Evolutionary conservation across 2,797 vertebrate species (phyloP).

Genomic region (Pitangus sulphuratus): DNA sequence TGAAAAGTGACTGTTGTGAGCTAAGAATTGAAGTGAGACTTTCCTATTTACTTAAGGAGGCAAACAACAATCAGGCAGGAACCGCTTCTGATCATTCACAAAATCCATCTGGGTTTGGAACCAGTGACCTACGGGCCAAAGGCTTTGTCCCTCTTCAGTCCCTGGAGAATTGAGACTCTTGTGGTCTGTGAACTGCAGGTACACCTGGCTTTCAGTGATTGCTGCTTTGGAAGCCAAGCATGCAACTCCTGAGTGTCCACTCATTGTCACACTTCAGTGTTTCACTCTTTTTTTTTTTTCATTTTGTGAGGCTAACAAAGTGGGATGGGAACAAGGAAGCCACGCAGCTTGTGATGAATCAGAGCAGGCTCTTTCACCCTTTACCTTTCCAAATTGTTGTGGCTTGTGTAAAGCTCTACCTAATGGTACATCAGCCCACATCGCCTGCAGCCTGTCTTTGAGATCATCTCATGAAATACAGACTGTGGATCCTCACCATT

Average conservation of each 20-base stretch:
- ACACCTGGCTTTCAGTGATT: not conserved
- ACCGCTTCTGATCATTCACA: not conserved
- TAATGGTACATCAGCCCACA: not conserved
- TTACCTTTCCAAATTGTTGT: not conserved
- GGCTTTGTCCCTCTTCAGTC: not conserved
- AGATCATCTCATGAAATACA: not conserved
- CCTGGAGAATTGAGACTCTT: accelerated
- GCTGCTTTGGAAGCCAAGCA: not conserved
- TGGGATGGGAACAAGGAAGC: not conserved
- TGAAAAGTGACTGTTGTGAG: not conserved
- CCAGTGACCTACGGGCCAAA: not conserved
- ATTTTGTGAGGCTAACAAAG: not conserved
- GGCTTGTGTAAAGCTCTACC: not conserved
- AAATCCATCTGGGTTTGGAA: not conserved
- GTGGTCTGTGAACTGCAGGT: not conserved
- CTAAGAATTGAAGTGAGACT: not conserved
- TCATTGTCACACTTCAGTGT: not conserved
- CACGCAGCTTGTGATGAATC: accelerated
- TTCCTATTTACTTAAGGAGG: not conserved
- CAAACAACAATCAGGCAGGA: not conserved
- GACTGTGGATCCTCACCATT: not conserved
- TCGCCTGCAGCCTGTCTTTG: not conserved
- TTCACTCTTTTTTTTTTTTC: accelerated
- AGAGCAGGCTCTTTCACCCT: not conserved
- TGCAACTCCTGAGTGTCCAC: not conserved